phyloP scores from a whole-genome alignment of 2,888 invertebrate genomes.

The Megalurothrips usitatus region DNA sequence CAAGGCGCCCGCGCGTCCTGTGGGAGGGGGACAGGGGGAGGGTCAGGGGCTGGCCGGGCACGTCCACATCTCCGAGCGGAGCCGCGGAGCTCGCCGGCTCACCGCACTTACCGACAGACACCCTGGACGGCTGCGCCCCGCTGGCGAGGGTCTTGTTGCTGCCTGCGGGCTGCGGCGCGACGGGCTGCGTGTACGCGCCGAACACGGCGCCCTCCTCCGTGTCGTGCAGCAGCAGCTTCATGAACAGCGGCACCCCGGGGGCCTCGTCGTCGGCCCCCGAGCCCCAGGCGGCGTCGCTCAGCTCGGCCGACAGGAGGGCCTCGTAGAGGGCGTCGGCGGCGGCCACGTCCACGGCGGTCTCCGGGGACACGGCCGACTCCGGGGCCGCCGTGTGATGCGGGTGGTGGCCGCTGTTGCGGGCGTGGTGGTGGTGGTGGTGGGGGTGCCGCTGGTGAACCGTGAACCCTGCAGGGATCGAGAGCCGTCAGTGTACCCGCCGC shows the following conservation, averaged over 20 bases:
- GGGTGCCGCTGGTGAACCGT: not conserved
- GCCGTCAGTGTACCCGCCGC: too few species aligned
- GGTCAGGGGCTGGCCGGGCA: not conserved
- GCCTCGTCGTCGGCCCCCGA: not conserved
- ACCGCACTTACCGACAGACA: not conserved
- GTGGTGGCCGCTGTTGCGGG: slow-evolving; percentile 1
- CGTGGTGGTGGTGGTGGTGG: not conserved
- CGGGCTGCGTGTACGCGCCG: not conserved
- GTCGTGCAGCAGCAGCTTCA: not conserved
- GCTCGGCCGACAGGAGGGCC: not conserved
- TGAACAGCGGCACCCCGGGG: slow-evolving; percentile 5
- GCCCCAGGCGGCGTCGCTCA: slow-evolving; percentile 12
- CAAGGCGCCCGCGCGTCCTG: not conserved
- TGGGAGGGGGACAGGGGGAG: not conserved
- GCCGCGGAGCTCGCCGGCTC: too few species aligned
- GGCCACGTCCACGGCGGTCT: not conserved
- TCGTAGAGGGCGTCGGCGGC: not conserved
- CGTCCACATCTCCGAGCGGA: too few species aligned
- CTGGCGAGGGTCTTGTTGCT: slow-evolving; percentile 8
- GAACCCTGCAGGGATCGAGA: too few species aligned
- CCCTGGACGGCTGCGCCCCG: slow-evolving; percentile 11
- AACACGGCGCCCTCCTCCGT: not conserved
- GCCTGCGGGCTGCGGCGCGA: not conserved
- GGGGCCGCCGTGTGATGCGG: not conserved
- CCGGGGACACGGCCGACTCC: not conserved